Evolutionary conservation across 1,140 invertebrate genomes (phyloP).

Genomic region (Drosophila pseudoananassae): DNA sequence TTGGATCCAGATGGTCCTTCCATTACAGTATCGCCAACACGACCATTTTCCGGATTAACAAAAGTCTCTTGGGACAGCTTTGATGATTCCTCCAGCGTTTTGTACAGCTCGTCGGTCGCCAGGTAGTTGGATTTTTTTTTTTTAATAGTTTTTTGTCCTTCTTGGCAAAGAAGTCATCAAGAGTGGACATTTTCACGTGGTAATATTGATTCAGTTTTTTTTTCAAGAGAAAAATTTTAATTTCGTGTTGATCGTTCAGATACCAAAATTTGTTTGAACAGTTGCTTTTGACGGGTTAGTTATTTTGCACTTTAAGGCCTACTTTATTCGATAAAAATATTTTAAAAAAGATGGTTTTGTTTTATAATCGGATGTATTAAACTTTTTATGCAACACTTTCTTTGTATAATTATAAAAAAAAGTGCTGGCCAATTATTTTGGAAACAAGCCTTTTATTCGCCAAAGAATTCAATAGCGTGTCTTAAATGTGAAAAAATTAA

Average conservation of each 20-base stretch:
- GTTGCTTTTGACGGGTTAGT: not conserved
- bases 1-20: conserved; percentile 1
- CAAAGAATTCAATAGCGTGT: too few species aligned
- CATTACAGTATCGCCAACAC: not conserved
- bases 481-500: not conserved
- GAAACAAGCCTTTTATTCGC: too few species aligned
- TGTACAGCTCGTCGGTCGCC: conserved; percentile 66
- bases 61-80: conserved; percentile 19
- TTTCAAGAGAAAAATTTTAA: conserved; percentile 14
- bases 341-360: too few species aligned
- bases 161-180: conserved; percentile 73
- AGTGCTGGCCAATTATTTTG: too few species aligned
- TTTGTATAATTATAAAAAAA: too few species aligned
- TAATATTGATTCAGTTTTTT: not conserved
- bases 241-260: conserved; percentile 20
- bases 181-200: conserved; percentile 47
- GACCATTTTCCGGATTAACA: conserved; percentile 13
- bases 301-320: not conserved
- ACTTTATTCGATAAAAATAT: not conserved
- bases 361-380: too few species aligned
- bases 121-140: conserved; percentile 60
- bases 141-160: conserved; percentile 59
- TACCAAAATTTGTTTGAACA: conserved; percentile 13
- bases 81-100: conserved; percentile 60
- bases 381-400: too few species aligned